These are phyloP conservation scores for Tenodera sinensis DNA, from an alignment of 2,888 invertebrate genomes.

Conservation along the genomic window DNA sequence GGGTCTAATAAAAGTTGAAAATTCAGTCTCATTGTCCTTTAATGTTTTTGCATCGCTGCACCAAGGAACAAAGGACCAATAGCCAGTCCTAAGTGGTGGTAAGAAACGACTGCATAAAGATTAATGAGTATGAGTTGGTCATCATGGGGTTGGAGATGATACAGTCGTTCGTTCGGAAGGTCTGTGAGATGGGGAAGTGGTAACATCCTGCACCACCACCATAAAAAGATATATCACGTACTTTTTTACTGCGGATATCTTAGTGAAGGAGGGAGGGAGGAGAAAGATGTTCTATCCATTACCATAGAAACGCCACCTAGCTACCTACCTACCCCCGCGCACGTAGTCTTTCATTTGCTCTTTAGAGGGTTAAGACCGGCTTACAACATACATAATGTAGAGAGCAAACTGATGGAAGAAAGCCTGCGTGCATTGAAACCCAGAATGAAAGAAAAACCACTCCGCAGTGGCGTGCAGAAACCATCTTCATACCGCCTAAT, in stretches of 20 bases:
- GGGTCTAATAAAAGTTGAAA: too few relatives aligned
- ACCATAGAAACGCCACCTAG: neutral
- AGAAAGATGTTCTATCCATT: neutral
- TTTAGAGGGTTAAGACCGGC: neutral
- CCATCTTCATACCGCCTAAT: neutral
- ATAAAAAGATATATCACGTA: neutral
- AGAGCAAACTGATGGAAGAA: neutral
- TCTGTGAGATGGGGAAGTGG: neutral
- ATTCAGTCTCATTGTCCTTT: too few relatives aligned
- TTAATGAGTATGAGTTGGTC: neutral
- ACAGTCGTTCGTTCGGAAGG: neutral
- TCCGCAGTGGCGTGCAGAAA: neutral
- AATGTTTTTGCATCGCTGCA: too few relatives aligned
- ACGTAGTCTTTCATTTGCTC: neutral
- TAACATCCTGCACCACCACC: neutral
- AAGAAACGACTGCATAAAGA: neutral
- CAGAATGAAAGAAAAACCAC: neutral
- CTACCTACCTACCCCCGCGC: neutral
- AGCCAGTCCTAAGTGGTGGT: neutral
- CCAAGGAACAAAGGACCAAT: too few relatives aligned
- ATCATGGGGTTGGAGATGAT: neutral
- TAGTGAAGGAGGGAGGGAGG: neutral
- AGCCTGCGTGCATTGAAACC: neutral
- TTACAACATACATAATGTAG: neutral
- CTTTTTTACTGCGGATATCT: neutral